Evolutionary conservation across 2,797 vertebrate species (phyloP), one percentile per base, ranked within the genome.

Genomic region (Argentina silus): DNA sequence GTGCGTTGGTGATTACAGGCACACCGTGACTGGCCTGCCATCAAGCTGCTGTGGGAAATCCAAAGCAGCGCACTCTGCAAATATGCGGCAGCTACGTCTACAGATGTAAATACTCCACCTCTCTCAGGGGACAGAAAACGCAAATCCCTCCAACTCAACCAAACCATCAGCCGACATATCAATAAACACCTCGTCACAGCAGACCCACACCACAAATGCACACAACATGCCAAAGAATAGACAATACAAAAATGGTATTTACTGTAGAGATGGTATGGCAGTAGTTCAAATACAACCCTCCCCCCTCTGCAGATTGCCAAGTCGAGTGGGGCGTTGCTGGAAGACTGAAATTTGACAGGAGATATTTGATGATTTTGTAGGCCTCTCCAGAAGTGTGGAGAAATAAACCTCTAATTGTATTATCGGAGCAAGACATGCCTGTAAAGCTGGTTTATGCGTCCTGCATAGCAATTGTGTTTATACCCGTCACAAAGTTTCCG

Each of bases 81-180:
- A 73, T 81, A 69, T 73, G 71, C 79, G 55, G 62, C 74, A 59
- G 64, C 45, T 76, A 80, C 71, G 78, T 77, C 19, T 70, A 77
- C 71, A 83, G 23, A 83, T 74, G 75, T 75, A 67, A 74, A 62
- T 7, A 61, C 66, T 75, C 73, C 79, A 87, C 64, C 84, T 86
- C 84, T 84, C 75, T 76, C 77, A 67, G 17, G 45, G 11, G 12
- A 76, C 73, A 27, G 78, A 81, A 47, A 62, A 76, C 60, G 1
- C 14, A 2, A 61, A 61, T 36, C 11, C 23, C 27, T 27, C 21
- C 27, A 19, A 61, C 27, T 36, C 11, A 61, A 42, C 11, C 59
- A 61, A 61, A 23, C 55, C 51, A n/a, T n/a, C 55, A 23, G 21
- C 3, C 55, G 9, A 9, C 19, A 19, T 19, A 57, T 57, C 55